phyloP scores from a whole-genome alignment of 2,113 vertebrate genomes.

The Otis tarda region DNA sequence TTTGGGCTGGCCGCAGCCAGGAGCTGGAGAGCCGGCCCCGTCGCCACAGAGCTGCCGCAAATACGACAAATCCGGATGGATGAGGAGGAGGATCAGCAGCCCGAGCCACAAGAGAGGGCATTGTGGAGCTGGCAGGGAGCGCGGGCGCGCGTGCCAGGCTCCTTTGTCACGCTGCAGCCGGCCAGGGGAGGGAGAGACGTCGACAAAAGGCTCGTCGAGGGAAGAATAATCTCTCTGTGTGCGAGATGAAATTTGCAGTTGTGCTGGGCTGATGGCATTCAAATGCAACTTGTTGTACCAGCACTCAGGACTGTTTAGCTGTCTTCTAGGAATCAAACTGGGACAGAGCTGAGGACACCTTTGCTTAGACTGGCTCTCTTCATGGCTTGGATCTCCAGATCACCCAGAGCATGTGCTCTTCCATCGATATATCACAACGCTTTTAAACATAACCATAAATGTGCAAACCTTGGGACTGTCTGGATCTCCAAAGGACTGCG shows the following conservation, averaged over 20 bases:
- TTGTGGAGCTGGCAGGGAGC: conserved; percentile 67
- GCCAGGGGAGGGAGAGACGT: conserved; percentile 45
- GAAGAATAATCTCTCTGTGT: conserved; percentile 30
- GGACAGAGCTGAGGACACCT: neutral
- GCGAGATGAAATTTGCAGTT: conserved; percentile 1
- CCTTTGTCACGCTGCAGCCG: conserved; percentile 63
- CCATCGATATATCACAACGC: neutral
- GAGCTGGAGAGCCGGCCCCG: conserved; percentile 5
- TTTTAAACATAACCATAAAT: neutral
- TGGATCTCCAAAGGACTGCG: neutral
- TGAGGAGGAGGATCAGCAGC: conserved; percentile 55
- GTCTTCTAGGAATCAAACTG: neutral
- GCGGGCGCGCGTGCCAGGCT: conserved; percentile 31
- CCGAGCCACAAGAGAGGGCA: conserved; percentile 58
- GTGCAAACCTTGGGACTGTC: neutral
- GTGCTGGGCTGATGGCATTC: conserved; percentile 25
- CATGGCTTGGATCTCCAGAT: neutral
- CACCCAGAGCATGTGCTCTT: neutral
- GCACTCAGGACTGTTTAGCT: neutral
- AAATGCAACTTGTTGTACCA: neutral
- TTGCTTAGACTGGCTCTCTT: neutral
- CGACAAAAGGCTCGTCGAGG: conserved; percentile 18
- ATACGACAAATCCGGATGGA: neutral
- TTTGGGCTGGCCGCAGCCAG: conserved; percentile 62
- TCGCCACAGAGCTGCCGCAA: conserved; percentile 46